Evolutionary conservation across 2,113 vertebrate species (phyloP), one percentile per base, ranked within the genome.

Genomic region (Periophthalmus modestus): DNA sequence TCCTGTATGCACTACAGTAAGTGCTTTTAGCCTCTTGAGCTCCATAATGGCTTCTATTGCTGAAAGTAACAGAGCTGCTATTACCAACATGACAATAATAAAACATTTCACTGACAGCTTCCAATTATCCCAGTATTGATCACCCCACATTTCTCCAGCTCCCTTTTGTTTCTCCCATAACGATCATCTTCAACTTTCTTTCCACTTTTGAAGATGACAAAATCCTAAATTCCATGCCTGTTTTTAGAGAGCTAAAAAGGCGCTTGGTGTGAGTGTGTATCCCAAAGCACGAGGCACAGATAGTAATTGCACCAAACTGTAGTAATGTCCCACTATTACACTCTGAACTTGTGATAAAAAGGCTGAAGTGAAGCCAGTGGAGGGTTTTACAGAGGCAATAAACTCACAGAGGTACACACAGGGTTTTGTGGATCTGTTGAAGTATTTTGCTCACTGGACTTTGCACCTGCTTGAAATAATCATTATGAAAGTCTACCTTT

Each of bases 71-170:
- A 23, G 47, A 78, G 61, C 58, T 1, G 11, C 79, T 63, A 66
- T 80, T 82, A 81, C 73, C 59, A 66, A 33, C 2, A 6, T 18
- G n/a, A 36, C 58, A 50, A 43, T 43, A 73, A 73, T 78, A 71
- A 75, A 85, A 84, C 79, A 84, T 88, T 85, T 66, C 79, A 84
- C 66, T 77, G 83, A 84, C 79, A 78, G 82, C 74, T 77, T 79
- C 82, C 82, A 85, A 87, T 85, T 88, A 87, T 68, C 72, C 73
- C 70, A 36, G 46, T 82, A 87, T 81, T 86, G 84, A 91, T 91
- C 86, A 82, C 66, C 79, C 79, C 71, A 63, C 43, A 71, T 73
- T 71, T 80, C 58, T 75, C 70, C 55, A 73, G 69, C 48, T 18
- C 55, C 28, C 48, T 19, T 74, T 47, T n/a, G 57, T 66, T 68